These are phyloP conservation scores for Vireo griseus DNA, from an alignment of 2,797 vertebrate genomes.

Conservation along the genomic window DNA sequence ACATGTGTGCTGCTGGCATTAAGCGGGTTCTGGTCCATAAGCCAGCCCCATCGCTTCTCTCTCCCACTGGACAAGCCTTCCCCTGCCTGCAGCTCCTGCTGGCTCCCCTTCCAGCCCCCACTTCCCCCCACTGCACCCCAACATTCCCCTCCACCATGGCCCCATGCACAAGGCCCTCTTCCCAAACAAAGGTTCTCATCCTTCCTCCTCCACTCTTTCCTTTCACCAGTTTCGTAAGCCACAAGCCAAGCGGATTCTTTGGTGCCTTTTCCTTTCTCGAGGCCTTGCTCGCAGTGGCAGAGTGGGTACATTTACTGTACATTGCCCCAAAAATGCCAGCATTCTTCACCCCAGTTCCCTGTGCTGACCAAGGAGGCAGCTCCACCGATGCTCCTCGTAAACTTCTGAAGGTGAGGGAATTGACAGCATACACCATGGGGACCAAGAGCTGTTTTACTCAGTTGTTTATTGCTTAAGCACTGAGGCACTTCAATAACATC, in stretches of 20 bases:
- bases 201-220: neutral
- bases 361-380: neutral
- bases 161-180: neutral
- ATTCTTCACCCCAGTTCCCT: neutral
- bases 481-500: neutral
- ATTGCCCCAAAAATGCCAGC: neutral
- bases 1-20: neutral
- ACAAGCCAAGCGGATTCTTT: accelerated
- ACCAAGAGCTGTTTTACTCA: neutral
- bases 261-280: neutral
- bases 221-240: neutral
- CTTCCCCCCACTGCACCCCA: neutral
- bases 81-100: neutral
- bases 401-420: neutral
- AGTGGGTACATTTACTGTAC: neutral
- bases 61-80: accelerated
- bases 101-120: neutral
- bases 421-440: accelerated
- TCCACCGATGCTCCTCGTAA: accelerated
- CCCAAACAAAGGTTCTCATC: neutral
- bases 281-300: neutral
- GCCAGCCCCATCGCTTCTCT: neutral
- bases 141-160: accelerated
- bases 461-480: slow-evolving; percentile 35
- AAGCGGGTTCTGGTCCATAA: accelerated